Percentiles rank a stretch among this genome's conserved stretches.
phyloP scores from a whole-genome alignment of 2,797 vertebrate genomes.

The Champsocephalus gunnari region DNA sequence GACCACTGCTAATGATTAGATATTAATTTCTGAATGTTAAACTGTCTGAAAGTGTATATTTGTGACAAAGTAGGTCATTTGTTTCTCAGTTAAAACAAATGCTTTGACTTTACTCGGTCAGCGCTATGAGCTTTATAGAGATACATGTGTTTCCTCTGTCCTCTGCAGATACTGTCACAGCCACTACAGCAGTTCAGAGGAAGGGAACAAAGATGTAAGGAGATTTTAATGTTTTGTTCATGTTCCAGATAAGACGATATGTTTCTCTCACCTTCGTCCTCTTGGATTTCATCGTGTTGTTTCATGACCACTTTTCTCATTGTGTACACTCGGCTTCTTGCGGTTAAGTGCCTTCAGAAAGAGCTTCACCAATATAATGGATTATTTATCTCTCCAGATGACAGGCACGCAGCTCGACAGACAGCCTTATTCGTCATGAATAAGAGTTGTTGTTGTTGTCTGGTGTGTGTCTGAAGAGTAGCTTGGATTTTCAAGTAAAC shows the following conservation, averaged over 20 bases:
- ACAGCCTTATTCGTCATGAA: background rate
- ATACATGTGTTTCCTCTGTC: conserved; percentile 16
- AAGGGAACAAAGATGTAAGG: conserved; percentile 96
- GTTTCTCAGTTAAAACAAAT: background rate
- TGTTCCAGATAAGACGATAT: background rate
- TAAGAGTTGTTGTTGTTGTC: conserved; percentile 3
- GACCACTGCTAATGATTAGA: background rate
- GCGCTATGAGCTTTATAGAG: conserved; percentile 12
- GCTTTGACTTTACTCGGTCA: background rate
- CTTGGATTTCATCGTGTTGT: conserved; percentile 8
- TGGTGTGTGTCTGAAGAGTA: background rate
- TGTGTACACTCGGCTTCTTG: conserved; percentile 8
- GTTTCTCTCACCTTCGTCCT: background rate
- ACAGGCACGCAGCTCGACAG: background rate
- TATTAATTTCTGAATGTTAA: background rate
- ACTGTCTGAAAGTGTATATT: background rate
- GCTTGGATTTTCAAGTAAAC: background rate
- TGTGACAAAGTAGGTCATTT: background rate
- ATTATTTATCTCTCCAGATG: conserved; percentile 39
- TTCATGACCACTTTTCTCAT: conserved; percentile 7
- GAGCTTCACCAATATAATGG: conserved; percentile 23
- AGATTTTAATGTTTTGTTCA: background rate
- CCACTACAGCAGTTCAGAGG: conserved; percentile 91
- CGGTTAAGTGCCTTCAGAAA: conserved; percentile 14
- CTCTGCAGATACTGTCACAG: conserved; percentile 92